Conservation (phyloP, 1,140 invertebrate species). For the Mya arenaria region DNA sequence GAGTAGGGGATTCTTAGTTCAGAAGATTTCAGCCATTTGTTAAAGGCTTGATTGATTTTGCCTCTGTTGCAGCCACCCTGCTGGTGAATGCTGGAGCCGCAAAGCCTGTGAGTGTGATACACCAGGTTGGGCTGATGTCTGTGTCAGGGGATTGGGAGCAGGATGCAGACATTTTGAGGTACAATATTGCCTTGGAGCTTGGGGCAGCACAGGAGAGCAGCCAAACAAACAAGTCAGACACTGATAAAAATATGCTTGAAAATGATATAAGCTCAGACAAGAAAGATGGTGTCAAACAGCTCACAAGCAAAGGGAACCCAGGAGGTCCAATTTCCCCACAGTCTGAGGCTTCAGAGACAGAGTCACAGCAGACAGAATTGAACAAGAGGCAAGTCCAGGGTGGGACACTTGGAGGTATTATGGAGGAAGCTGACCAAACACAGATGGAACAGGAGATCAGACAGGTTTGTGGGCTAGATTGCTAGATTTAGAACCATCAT, state of each 20-base stretch:
- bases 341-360: constrained; percentile 28
- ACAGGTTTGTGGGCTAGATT: too few relatives aligned
- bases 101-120: constrained; percentile 7
- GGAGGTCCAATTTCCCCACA: too few relatives aligned
- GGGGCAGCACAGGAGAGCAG: background rate
- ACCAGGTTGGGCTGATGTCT: constrained; percentile 26
- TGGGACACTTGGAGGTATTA: background rate
- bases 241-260: too few relatives aligned
- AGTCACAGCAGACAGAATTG: constrained; percentile 4
- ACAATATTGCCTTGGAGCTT: background rate
- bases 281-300: background rate
- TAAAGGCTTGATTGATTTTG: too few relatives aligned
- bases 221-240: background rate
- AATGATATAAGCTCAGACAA: background rate
- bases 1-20: too few relatives aligned
- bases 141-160: constrained; percentile 25
- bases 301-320: too few relatives aligned
- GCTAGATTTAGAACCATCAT: background rate
- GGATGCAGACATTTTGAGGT: constrained; percentile 14
- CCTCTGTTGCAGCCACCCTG: constrained; percentile 24
- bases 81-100: constrained; percentile 1
- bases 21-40: too few relatives aligned
- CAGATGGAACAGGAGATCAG: background rate
- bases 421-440: background rate
- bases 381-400: background rate